Evolutionary conservation across 2,797 vertebrate species (phyloP).

Genomic region (Sebastes reedi): DNA sequence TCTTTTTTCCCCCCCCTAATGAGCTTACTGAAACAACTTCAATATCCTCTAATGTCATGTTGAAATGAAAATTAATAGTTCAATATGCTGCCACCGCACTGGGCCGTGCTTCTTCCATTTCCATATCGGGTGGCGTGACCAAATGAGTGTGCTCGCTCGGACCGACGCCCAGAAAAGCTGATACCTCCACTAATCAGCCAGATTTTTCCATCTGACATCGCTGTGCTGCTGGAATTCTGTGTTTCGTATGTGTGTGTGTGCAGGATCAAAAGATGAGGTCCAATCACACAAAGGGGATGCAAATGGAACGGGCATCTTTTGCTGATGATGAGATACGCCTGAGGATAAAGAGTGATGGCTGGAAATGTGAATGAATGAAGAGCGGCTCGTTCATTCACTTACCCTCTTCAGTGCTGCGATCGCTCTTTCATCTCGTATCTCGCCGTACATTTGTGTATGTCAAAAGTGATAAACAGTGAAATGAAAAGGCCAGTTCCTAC

Average conservation of each 20-base stretch:
- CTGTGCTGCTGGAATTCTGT: slow-evolving; percentile 42
- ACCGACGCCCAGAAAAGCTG: slow-evolving; percentile 74
- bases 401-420: slow-evolving; percentile 12
- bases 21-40: slow-evolving; percentile 83
- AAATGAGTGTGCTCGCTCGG: slow-evolving; percentile 77
- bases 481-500: slow-evolving; percentile 78
- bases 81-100: slow-evolving; percentile 72
- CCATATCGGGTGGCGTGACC: slow-evolving; percentile 86
- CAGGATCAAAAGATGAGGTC: slow-evolving; percentile 54
- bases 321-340: slow-evolving; percentile 43
- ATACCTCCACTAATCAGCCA: slow-evolving; percentile 81
- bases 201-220: slow-evolving; percentile 78
- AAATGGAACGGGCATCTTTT: slow-evolving; percentile 54
- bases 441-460: background rate
- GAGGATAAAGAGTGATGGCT: slow-evolving; percentile 47
- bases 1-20: slow-evolving; percentile 62
- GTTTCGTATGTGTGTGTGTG: slow-evolving; percentile 12
- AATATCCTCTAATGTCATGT: slow-evolving; percentile 85
- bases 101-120: slow-evolving; percentile 80
- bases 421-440: background rate
- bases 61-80: slow-evolving; percentile 87
- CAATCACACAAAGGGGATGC: slow-evolving; percentile 45
- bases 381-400: slow-evolving; percentile 32
- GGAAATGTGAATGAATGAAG: slow-evolving; percentile 30
- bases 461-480: background rate